A percentile compares a stretch with the other conserved stretches of the same genome.
Conservation (phyloP, 2,797 vertebrate genomes). For the Paedocypris micromegethes region DNA sequence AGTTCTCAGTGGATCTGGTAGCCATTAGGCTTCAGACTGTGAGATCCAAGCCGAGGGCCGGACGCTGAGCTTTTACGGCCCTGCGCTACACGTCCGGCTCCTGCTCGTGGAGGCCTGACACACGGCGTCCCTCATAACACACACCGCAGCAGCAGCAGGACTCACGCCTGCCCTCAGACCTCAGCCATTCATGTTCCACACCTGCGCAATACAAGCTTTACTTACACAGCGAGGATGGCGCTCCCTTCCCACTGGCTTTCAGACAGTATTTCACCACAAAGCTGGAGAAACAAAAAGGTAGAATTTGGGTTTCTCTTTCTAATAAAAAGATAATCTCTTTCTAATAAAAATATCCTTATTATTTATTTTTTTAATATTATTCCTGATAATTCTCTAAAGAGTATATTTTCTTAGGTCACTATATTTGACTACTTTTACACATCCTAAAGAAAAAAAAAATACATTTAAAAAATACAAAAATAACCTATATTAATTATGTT, state of each 20-base stretch:
- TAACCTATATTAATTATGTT: too few relatives aligned
- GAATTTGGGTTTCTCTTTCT: background rate
- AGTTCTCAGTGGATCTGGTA: slow-evolving; percentile 30
- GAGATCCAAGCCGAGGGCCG: slow-evolving; percentile 16
- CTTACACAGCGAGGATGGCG: slow-evolving; percentile 76
- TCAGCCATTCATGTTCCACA: too few relatives aligned
- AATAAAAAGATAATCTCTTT: too few relatives aligned
- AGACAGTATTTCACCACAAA: slow-evolving; percentile 90
- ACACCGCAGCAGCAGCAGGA: slow-evolving; percentile 31
- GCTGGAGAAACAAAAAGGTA: slow-evolving; percentile 55
- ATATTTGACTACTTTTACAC: too few relatives aligned
- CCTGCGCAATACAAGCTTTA: slow-evolving; percentile 27
- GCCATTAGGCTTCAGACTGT: slow-evolving; percentile 36
- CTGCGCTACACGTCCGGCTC: slow-evolving; percentile 21
- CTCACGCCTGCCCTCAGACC: background rate
- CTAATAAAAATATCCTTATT: too few relatives aligned
- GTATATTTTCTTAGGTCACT: too few relatives aligned
- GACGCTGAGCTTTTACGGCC: slow-evolving; percentile 18
- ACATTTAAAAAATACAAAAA: too few relatives aligned
- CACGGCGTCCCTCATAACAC: slow-evolving; percentile 21
- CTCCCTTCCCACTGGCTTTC: slow-evolving; percentile 76
- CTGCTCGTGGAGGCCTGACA: slow-evolving; percentile 21
- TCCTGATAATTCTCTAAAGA: too few relatives aligned
- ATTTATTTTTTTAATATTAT: too few relatives aligned
- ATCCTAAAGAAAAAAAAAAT: too few relatives aligned